These are phyloP conservation scores for Amphipoea lucens DNA, from an alignment of 2,888 invertebrate species.

Conservation along the genomic window DNA sequence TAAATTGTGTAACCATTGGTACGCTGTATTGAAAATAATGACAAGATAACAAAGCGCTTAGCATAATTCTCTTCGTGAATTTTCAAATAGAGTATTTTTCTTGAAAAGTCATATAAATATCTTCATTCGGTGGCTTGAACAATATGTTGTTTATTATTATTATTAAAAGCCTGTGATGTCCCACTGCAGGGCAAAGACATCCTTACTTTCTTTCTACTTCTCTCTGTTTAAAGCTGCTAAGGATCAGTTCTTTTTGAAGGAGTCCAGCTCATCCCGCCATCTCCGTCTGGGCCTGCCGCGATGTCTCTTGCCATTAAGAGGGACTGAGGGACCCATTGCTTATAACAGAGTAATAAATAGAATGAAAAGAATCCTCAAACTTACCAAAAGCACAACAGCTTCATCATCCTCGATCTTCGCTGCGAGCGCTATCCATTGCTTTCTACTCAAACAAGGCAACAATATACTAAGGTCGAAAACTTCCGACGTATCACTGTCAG, in stretches of 20 bases:
- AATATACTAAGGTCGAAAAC: constrained; percentile 78
- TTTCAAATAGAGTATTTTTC: not conserved
- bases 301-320: too few species aligned
- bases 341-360: not conserved
- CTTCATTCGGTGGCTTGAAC: not conserved
- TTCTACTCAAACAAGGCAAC: constrained; percentile 78
- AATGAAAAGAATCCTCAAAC: constrained; percentile 56
- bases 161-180: too few species aligned
- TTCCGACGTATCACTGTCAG: constrained; percentile 59
- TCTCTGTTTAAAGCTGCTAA: too few species aligned
- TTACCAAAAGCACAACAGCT: constrained; percentile 78
- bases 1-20: not conserved
- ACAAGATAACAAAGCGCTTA: not conserved
- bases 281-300: too few species aligned
- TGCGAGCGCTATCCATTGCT: constrained; percentile 79
- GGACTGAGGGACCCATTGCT: not conserved
- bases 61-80: not conserved
- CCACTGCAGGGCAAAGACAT: too few species aligned
- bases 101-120: not conserved
- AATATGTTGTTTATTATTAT: not conserved
- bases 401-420: constrained; percentile 73
- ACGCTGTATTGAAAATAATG: not conserved
- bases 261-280: too few species aligned
- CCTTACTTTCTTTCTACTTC: too few species aligned
- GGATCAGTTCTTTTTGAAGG: too few species aligned